Evolutionary conservation across 2,888 invertebrate genomes (phyloP).

Genomic region (Tuberolachnus salignus): DNA sequence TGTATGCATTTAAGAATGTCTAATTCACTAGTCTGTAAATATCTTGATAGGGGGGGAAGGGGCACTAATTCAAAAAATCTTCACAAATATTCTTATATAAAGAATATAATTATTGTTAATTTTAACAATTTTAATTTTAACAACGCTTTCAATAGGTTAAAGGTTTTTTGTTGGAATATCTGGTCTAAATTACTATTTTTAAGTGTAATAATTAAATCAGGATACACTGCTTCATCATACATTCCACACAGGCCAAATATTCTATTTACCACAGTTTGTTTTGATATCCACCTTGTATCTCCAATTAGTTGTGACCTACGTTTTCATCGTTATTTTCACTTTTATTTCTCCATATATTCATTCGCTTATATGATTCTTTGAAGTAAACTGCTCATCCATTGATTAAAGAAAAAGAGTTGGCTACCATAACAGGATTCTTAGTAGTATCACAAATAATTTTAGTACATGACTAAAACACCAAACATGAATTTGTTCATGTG

Average conservation of each 20-base stretch:
- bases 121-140: too few species aligned
- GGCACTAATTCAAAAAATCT: constrained; percentile 21
- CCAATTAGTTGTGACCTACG: constrained; percentile 4
- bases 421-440: background rate
- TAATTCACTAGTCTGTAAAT: constrained; percentile 5
- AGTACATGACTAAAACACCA: constrained; percentile 12
- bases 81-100: background rate
- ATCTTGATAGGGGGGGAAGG: constrained; percentile 11
- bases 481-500: constrained; percentile 18
- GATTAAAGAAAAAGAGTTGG: constrained; percentile 8
- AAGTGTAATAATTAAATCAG: constrained; percentile 9
- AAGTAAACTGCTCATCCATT: constrained; percentile 13
- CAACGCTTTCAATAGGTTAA: background rate
- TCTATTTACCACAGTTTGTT: constrained; percentile 15
- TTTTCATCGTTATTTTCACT: constrained; percentile 18
- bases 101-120: constrained; percentile 11
- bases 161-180: constrained; percentile 15
- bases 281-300: constrained; percentile 4
- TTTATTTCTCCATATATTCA: constrained; percentile 24
- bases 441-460: too few species aligned
- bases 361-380: too few species aligned
- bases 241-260: background rate
- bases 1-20: too few species aligned
- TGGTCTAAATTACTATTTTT: constrained; percentile 24
- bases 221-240: background rate